phyloP scores from a whole-genome alignment of 2,113 vertebrate genomes.

The Uropsilus gracilis region DNA sequence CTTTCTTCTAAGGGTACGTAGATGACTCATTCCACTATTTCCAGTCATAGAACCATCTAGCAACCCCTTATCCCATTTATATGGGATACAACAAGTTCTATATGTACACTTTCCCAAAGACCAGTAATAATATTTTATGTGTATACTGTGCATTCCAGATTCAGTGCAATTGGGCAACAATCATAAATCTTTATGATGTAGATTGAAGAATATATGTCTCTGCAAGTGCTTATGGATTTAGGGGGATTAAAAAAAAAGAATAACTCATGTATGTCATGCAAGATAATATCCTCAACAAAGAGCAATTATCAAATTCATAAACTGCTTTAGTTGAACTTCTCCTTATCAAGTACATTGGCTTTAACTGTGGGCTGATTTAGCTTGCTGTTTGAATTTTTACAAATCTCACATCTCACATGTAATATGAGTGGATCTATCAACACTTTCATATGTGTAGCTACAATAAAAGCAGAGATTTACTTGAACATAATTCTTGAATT shows the following conservation, averaged over 20 bases:
- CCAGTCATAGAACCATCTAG: background rate
- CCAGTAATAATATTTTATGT: background rate
- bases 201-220: background rate
- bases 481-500: conserved; percentile 36
- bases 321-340: background rate
- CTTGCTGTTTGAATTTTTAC: conserved; percentile 20
- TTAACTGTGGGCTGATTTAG: background rate
- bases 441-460: background rate
- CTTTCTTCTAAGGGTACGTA: background rate
- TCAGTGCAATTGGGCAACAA: no score
- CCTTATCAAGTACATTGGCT: background rate
- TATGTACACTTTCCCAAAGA: background rate
- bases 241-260: background rate
- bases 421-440: background rate
- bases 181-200: background rate
- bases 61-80: background rate
- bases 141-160: background rate
- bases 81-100: background rate
- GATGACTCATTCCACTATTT: background rate
- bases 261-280: background rate
- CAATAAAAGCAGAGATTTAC: background rate
- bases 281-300: background rate
- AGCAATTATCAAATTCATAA: conserved; percentile 10
- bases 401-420: background rate
- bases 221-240: background rate